Conservation (phyloP, 2,113 vertebrate species). For the Sorex araneus region DNA sequence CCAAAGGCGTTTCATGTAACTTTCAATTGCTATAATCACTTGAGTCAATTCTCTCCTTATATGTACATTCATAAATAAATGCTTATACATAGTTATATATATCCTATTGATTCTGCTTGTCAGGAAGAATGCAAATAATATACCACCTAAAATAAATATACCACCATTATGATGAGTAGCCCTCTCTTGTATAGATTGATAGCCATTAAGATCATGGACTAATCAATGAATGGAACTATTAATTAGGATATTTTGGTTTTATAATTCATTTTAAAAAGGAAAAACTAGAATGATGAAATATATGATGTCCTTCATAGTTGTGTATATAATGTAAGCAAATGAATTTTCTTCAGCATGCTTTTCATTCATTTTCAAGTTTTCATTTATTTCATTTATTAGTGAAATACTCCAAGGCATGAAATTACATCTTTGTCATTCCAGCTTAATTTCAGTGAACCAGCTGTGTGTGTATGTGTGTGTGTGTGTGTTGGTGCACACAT, state of each 20-base stretch:
- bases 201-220: not conserved
- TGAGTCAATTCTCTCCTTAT: not conserved
- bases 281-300: not conserved
- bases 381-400: too few species aligned
- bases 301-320: not conserved
- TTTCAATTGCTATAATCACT: not conserved
- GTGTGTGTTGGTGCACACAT: not conserved
- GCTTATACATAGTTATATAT: not conserved
- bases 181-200: not conserved
- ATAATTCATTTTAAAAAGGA: conserved; percentile 1
- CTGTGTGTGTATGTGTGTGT: not conserved
- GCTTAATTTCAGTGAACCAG: conserved; percentile 19
- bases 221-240: not conserved
- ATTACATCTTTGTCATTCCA: not conserved
- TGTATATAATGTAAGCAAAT: not conserved
- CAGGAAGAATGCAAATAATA: not conserved
- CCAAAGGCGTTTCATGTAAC: not conserved
- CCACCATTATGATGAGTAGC: too few species aligned
- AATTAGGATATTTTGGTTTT: not conserved
- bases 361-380: not conserved
- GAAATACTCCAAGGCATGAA: conserved; percentile 33
- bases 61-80: not conserved
- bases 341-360: conserved; percentile 9
- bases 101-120: not conserved
- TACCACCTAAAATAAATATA: not conserved